phyloP scores from a whole-genome alignment of 1,140 invertebrate genomes.

The Drosophila pachea region DNA sequence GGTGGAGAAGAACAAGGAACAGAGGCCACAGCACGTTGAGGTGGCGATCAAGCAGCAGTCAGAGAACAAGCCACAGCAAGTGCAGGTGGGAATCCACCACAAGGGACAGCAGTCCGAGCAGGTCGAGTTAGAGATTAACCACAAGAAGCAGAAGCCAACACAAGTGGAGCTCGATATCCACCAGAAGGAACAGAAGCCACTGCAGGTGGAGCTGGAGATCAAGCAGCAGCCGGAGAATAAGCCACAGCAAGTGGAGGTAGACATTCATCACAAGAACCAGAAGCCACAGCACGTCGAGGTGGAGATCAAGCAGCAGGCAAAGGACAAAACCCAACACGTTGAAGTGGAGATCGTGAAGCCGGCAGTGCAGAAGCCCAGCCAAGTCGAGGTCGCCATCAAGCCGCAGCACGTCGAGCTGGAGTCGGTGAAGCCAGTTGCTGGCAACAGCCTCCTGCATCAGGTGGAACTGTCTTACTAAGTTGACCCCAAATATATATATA shows the following conservation, averaged over 20 bases:
- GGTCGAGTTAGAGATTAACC: slow-evolving; percentile 11
- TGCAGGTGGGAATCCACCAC: neutral
- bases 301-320: neutral
- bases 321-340: slow-evolving; percentile 16
- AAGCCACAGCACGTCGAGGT: slow-evolving; percentile 30
- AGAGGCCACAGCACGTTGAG: slow-evolving; percentile 15
- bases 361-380: neutral
- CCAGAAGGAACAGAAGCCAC: neutral
- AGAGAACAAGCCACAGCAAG: neutral
- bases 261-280: slow-evolving; percentile 2
- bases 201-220: neutral
- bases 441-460: slow-evolving; percentile 3
- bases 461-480: slow-evolving; percentile 8
- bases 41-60: slow-evolving; percentile 12
- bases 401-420: slow-evolving; percentile 16
- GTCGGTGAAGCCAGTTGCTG: slow-evolving; percentile 8
- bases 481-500: neutral
- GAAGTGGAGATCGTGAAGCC: slow-evolving; percentile 1
- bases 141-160: slow-evolving; percentile 17
- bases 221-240: neutral
- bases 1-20: slow-evolving; percentile 11
- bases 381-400: neutral
- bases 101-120: slow-evolving; percentile 12
- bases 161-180: slow-evolving; percentile 13
- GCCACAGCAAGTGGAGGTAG: slow-evolving; percentile 24